A percentile compares a stretch with the other conserved stretches of the same genome.
These are phyloP conservation scores for Halictus rubicundus DNA, from an alignment of 1,140 invertebrate genomes.

Conservation along the genomic window DNA sequence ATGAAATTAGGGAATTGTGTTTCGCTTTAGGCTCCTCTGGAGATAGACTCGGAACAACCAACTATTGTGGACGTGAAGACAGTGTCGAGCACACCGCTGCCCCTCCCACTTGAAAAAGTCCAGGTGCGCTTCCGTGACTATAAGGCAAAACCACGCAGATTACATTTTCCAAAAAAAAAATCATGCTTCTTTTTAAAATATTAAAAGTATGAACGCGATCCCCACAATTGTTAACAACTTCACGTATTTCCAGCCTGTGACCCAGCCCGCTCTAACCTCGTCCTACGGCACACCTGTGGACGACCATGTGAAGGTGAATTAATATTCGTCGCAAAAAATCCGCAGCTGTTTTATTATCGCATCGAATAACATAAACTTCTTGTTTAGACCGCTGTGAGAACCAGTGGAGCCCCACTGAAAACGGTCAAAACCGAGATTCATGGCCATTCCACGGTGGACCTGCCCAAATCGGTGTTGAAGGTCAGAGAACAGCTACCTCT, in stretches of 20 bases:
- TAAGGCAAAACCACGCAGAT: too few relatives aligned
- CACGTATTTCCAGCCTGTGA: not conserved
- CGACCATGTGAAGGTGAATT: constrained; percentile 19
- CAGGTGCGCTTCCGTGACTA: not conserved
- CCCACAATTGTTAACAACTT: not conserved
- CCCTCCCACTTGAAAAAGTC: not conserved
- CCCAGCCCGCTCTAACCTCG: not conserved
- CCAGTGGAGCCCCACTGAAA: not conserved
- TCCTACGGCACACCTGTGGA: constrained; percentile 41
- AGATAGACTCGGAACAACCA: not conserved
- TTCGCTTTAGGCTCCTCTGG: not conserved
- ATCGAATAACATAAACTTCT: not conserved
- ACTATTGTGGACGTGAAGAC: not conserved
- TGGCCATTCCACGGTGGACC: not conserved
- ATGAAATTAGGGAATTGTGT: not conserved
- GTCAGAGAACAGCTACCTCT: not conserved
- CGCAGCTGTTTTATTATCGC: too few relatives aligned
- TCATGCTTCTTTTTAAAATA: too few relatives aligned
- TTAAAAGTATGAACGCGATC: too few relatives aligned
- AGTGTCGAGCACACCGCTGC: not conserved
- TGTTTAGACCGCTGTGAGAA: not conserved
- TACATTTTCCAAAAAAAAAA: too few relatives aligned
- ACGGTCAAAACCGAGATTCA: not conserved
- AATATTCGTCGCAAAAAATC: not conserved
- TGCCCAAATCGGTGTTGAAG: not conserved